Evolutionary conservation across 2,797 vertebrate species (phyloP).

Genomic region (Apogon hyalosoma): DNA sequence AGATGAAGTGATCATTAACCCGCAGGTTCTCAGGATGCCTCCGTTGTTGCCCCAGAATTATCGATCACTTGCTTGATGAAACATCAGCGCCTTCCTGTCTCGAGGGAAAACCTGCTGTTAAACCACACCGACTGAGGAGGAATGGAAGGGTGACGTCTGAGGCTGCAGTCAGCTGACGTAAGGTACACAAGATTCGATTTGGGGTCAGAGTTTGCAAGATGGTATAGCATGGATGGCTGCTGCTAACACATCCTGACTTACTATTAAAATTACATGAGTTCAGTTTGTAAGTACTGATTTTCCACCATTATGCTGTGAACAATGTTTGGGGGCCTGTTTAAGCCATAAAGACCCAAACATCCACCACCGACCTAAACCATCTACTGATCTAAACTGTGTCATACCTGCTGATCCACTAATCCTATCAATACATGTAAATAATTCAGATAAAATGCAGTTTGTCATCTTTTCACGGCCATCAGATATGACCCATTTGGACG

Average conservation of each 20-base stretch:
- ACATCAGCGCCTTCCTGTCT: conserved; percentile 68
- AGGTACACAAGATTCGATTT: neutral
- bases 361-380: too few species aligned
- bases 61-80: conserved; percentile 43
- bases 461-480: too few species aligned
- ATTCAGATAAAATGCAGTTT: too few species aligned
- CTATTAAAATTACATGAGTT: conserved; percentile 13
- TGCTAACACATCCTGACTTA: conserved; percentile 3
- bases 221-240: neutral
- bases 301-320: neutral
- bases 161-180: neutral
- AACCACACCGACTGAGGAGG: conserved; percentile 22
- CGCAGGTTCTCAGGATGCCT: conserved; percentile 31
- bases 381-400: too few species aligned
- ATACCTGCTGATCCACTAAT: too few species aligned
- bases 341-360: too few species aligned
- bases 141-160: neutral
- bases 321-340: too few species aligned
- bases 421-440: too few species aligned
- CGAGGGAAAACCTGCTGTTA: conserved; percentile 65
- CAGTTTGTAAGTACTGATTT: too few species aligned
- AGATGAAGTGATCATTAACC: conserved; percentile 37
- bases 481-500: too few species aligned
- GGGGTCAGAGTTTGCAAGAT: neutral
- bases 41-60: conserved; percentile 32